phyloP scores from a whole-genome alignment of 2,113 vertebrate species.

The Oxyruncus cristatus region DNA sequence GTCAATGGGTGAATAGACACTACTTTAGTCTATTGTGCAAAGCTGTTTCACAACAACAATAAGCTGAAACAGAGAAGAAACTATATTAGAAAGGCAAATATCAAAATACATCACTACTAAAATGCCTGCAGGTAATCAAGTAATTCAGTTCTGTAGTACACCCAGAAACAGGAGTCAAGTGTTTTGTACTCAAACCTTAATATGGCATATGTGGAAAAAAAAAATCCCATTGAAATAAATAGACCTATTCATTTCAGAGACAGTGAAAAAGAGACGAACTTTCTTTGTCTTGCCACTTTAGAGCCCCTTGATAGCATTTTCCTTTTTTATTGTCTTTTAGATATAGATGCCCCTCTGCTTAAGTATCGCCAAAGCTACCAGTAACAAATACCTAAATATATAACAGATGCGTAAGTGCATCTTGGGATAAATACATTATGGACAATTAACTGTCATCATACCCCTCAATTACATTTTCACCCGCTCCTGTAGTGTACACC shows the following conservation, averaged over 20 bases:
- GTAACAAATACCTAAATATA: conserved; percentile 71
- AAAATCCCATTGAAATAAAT: conserved; percentile 67
- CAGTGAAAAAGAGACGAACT: conserved; percentile 64
- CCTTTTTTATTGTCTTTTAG: conserved; percentile 71
- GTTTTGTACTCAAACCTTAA: conserved; percentile 42
- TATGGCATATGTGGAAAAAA: conserved; percentile 9
- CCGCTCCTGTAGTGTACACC: conserved; percentile 67
- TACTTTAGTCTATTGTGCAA: conserved; percentile 61
- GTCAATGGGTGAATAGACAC: conserved; percentile 53
- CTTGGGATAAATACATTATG: conserved; percentile 76
- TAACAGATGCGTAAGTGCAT: conserved; percentile 73
- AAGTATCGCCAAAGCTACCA: conserved; percentile 65
- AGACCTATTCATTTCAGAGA: conserved; percentile 69
- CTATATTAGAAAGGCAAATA: conserved; percentile 52
- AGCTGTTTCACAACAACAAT: conserved; percentile 53
- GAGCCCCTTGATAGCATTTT: conserved; percentile 71
- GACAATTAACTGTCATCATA: conserved; percentile 74
- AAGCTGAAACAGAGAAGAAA: conserved; percentile 52
- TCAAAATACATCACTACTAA: conserved; percentile 49
- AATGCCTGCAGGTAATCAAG: conserved; percentile 44
- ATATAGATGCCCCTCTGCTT: conserved; percentile 68
- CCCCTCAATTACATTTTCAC: conserved; percentile 61
- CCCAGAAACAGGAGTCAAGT: conserved; percentile 51
- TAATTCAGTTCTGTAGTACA: conserved; percentile 5
- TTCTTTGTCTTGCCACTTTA: conserved; percentile 69